Percentiles rank a stretch among this genome's conserved stretches.
Evolutionary conservation across 2,888 invertebrate genomes (phyloP).

Genomic region (Neoaliturus tenellus): DNA sequence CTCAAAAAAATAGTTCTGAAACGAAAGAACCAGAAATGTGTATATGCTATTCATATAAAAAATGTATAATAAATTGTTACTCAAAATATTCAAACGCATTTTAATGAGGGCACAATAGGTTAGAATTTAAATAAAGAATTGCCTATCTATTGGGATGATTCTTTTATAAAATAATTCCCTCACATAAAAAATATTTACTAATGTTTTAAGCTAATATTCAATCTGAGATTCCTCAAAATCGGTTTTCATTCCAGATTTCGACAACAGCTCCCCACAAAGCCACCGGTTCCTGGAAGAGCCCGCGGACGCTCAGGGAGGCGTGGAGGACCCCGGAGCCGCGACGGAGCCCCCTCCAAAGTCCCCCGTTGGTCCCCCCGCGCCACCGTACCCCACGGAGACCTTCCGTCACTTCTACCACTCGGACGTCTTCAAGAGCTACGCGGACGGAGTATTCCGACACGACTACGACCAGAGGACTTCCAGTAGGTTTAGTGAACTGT

Average conservation of each 20-base stretch:
- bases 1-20: no score
- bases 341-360: neutral
- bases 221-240: neutral
- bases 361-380: neutral
- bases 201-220: no score
- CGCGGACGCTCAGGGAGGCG: neutral
- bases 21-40: no score
- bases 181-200: no score
- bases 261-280: slow-evolving; percentile 21
- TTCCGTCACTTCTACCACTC: slow-evolving; percentile 50
- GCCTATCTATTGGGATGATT: no score
- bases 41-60: no score
- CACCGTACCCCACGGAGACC: neutral
- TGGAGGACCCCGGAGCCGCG: neutral
- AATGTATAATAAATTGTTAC: no score
- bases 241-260: slow-evolving; percentile 23
- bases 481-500: slow-evolving; percentile 38
- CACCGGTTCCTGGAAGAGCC: slow-evolving; percentile 5
- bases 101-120: no score
- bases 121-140: no score
- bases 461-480: slow-evolving; percentile 29
- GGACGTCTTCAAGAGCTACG: slow-evolving; percentile 47
- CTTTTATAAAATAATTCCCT: no score
- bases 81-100: no score
- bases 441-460: slow-evolving; percentile 31